Base-by-base conservation (phyloP, 2,888 invertebrate genomes). In the Sicus ferrugineus region DNA sequence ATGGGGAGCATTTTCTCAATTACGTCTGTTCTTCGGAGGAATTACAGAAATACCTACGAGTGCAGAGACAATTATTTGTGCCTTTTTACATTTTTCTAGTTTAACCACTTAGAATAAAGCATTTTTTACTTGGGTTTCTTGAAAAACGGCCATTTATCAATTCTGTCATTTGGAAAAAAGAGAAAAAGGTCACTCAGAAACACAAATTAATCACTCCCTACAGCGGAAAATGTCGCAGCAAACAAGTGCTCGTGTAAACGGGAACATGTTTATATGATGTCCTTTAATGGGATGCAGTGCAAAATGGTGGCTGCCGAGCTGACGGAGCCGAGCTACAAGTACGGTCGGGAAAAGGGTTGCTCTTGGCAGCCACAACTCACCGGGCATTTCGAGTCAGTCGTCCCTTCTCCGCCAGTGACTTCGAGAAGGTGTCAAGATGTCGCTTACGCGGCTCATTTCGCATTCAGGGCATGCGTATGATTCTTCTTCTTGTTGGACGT, bases 401-500 rank as follows among this genome's bases (percentile, higher is more conserved):
- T 50, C 34, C 62, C n/a, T 62, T 62, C 30, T 56, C 7, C 7
- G 38, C 23, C 52, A 67, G 48, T 48, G 59, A 59, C 48, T 28
- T 7, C 38, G 38, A 50, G 26, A 28, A 38, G 42, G 48, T 16
- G 67, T 46, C 48, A 67, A 58, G 58, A 21, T 74, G 77, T 79
- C 76, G 73, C 71, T 79, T 59, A 80, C 76, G 42, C 34, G 69
- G 72, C 74, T 78, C 80, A 78, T 78, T 78, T 78, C 69, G 74
- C 75, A 78, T 78, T 75, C 78, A 78, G 68, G 72, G 67, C 78
- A 78, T 74, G 79, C 78, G 71, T 50, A 19, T 6, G 16, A 28
- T 16, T n/a, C n/a, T 58, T 1, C n/a, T 46, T 62, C 28, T 46
- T 23, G 21, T 23, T 42, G 26, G 30, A 62, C 14, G 23, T 62